Evolutionary conservation across 2,797 vertebrate genomes (phyloP), one percentile per base, ranked within the genome.

Genomic region (Champsocephalus gunnari): DNA sequence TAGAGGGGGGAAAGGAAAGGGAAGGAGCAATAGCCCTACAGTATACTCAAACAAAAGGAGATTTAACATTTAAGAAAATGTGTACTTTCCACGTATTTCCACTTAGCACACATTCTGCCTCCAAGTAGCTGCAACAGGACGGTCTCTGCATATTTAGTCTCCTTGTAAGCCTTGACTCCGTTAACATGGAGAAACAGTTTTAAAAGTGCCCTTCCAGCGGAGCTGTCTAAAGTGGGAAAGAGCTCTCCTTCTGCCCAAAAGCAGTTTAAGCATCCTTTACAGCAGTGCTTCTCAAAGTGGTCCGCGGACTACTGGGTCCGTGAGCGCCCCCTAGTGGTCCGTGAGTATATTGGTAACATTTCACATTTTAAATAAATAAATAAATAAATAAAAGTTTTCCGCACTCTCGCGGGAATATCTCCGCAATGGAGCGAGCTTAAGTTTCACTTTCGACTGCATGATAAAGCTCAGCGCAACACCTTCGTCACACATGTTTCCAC

Each of bases 241-340:
- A 48, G 55, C n/a, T 51, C 28, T 66, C 10, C 13, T 41, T 55
- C 47, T 45, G 49, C 28, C 32, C 44, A 32, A 19, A 10, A 66
- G 57, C 49, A 66, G 58, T 71, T 50, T 63, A 53, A 76, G 45
- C 49, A 12, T 86, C 5, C 81, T 80, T 85, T 49, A 73, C 66
- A 63, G 58, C 19, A 19, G 19, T 19, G 19, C 19, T 19, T 19
- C 19, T 19, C 19, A 19, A 19, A 19, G 19, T 19, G 19, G 19
- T 19, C 19, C 19, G 19, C 19, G 19, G 19, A 19, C 19, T 19
- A 19, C 19, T 19, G 19, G 19, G 19, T 19, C 19, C 19, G 19
- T 19, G 19, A 19, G 19, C 19, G 19, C 19, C 19, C 19, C 19
- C 19, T 19, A 19, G 19, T 19, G 19, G 19, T 19, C 19, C 19